Evolutionary conservation across 2,797 vertebrate species (phyloP), one percentile per base, ranked within the genome.

Genomic region (Chloroceryle amazona): DNA sequence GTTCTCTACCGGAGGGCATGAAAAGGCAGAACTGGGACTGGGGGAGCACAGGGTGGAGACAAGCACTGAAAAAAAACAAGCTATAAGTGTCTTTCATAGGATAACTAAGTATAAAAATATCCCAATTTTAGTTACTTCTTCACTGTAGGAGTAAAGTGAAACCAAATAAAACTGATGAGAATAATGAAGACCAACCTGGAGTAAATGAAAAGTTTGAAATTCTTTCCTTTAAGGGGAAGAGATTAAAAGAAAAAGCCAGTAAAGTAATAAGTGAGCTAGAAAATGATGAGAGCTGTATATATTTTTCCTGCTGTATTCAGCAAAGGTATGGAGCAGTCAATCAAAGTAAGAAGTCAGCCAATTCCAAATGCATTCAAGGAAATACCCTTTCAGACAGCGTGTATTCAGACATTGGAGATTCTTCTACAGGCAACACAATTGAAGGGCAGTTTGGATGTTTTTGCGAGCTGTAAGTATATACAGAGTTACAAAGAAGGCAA

Each of bases 121-220:
- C 74, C 68, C 76, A 23, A 2, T 39, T 90, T 67, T 79, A 81
- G 51, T 80, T 83, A 57, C 35, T 81, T 86, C 46, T 66, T 2
- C 18, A 10, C 25, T 60, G 47, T 39, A 72, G 35, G 42, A 94
- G 41, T 75, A 79, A 94, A 88, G 46, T 8, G 21, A 88, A 86
- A 84, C 90, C 46, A 62, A 55, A 76, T 51, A 70, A 86, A 58
- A 68, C 3, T 23, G 58, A 44, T 67, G 35, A 75, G 47, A 58
- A 60, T 71, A 54, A 49, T 57, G 47, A 87, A 84, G 49, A 90
- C 74, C 23, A 63, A 66, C 66, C n/a, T 91, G 58, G 58, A 86
- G 73, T 62, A 84, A 92, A 89, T 42, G 11, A 68, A 55, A 81
- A 95, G 29, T 72, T 89, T 74, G 80, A 67, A 73, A 89, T 95